These are phyloP conservation scores for Corvus cornix DNA, from an alignment of 2,113 vertebrate species.

Conservation along the genomic window DNA sequence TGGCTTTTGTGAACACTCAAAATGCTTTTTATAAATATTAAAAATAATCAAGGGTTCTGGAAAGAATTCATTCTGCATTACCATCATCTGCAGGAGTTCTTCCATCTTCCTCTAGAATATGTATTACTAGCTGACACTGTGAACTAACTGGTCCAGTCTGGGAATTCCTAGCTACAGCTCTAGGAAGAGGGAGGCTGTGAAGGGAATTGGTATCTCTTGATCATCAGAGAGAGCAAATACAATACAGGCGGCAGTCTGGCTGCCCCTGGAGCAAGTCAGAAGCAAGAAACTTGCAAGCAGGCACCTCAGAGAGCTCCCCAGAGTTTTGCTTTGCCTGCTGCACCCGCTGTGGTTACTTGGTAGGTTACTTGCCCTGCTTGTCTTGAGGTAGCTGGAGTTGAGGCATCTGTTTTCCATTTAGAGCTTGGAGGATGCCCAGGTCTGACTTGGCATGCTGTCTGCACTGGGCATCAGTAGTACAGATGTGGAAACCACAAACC, in stretches of 20 bases:
- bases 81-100: constrained; percentile 54
- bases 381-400: constrained; percentile 35
- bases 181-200: constrained; percentile 1
- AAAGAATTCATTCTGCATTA: constrained; percentile 52
- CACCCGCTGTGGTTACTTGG: constrained; percentile 40
- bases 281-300: constrained; percentile 46
- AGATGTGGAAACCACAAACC: constrained; percentile 70
- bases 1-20: constrained; percentile 22
- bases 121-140: constrained; percentile 27
- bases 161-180: constrained; percentile 26
- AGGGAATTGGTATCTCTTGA: constrained; percentile 53
- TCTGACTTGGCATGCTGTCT: constrained; percentile 50
- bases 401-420: constrained; percentile 49
- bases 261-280: constrained; percentile 52
- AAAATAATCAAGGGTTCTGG: constrained; percentile 58
- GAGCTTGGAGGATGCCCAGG: constrained; percentile 63
- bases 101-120: constrained; percentile 53
- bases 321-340: constrained; percentile 24
- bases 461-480: constrained; percentile 59
- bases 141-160: constrained; percentile 47
- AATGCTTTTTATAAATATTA: constrained; percentile 59
- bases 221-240: constrained; percentile 42
- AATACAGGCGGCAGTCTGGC: constrained; percentile 59
- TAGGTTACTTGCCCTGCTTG: constrained; percentile 42
- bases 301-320: constrained; percentile 40